Evolutionary conservation across 2,888 invertebrate genomes (phyloP), one percentile per base, ranked within the genome.

Genomic region (Baccha elongata): DNA sequence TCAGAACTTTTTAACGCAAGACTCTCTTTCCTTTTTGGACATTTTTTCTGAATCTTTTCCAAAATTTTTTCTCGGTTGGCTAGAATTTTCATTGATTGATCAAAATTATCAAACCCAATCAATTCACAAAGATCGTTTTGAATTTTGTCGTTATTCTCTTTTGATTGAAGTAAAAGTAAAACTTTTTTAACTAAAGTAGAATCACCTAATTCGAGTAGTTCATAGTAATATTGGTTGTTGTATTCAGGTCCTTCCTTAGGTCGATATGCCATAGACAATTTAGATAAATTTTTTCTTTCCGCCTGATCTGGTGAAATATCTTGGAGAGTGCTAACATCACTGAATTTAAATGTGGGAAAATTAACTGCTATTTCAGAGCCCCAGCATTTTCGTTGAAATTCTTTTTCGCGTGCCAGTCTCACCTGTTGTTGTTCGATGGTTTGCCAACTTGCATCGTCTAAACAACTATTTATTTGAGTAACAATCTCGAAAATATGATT

Each of bases 51-150:
- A n/a, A n/a, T n/a, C n/a, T 89, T 88, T 32, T 88, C 88, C 0
- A 89, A 87, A 8, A 94, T 93, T 85, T 92, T 92, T 52, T 90
- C 89, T 10, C 96, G 92, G 86, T 95, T 93, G 62, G 93, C 91
- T 26, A 97, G 89, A 76, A 97, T 89, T 40, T 92, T 91, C 75
- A 93, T 92, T 26, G 96, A 94, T 73, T 96, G 92, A 87, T 96
- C 96, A 89, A 96, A 94, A 86, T 94, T 92, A 85, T 98, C 96
- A 89, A 95, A 97, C 0, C 99, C 99, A 10, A 90, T 92, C 3
- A 98, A 91, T 87, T 99, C 98, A 89, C 98, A 95, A 17, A 99
- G 91, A 90, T 96, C 96, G 87, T 95, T 95, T 88, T 96, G 95
- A 79, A 96, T 91, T 86, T 95, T 95, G 80, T 94, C 93, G 85